Conservation (phyloP, 2,888 invertebrate genomes). For the Drosophila basisetae region DNA sequence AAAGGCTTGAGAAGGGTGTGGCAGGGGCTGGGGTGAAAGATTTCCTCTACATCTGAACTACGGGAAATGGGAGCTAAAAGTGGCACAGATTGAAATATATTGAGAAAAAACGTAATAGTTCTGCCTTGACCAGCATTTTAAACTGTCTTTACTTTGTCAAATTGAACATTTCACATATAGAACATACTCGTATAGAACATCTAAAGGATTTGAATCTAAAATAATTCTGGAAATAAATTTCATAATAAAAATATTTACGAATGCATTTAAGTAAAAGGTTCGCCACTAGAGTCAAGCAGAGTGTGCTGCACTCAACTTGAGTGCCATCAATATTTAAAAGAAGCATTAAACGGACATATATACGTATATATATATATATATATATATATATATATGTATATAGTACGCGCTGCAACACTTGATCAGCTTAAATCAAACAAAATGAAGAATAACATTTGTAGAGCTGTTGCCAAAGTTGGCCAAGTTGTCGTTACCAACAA, state of each 20-base stretch:
- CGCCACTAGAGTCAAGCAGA: conserved; percentile 18
- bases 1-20: background rate
- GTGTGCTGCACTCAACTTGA: conserved; percentile 55
- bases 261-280: background rate
- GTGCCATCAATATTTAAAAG: conserved; percentile 51
- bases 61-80: no score
- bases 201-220: background rate
- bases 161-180: background rate
- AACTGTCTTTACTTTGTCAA: background rate
- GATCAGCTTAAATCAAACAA: conserved; percentile 80
- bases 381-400: background rate
- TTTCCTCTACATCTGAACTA: no score
- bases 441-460: conserved; percentile 72
- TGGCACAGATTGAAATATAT: background rate
- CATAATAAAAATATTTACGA: background rate
- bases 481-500: conserved; percentile 49
- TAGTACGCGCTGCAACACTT: conserved; percentile 54
- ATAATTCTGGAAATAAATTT: background rate
- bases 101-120: no score
- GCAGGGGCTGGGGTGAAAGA: background rate
- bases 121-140: background rate
- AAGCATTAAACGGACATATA: conserved; percentile 17
- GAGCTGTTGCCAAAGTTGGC: conserved; percentile 54
- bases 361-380: background rate
- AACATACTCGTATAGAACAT: no score